A percentile compares a stretch with the other conserved stretches of the same genome.
These are phyloP conservation scores for Excalfactoria chinensis DNA, from an alignment of 2,113 vertebrate species.

Conservation along the genomic window DNA sequence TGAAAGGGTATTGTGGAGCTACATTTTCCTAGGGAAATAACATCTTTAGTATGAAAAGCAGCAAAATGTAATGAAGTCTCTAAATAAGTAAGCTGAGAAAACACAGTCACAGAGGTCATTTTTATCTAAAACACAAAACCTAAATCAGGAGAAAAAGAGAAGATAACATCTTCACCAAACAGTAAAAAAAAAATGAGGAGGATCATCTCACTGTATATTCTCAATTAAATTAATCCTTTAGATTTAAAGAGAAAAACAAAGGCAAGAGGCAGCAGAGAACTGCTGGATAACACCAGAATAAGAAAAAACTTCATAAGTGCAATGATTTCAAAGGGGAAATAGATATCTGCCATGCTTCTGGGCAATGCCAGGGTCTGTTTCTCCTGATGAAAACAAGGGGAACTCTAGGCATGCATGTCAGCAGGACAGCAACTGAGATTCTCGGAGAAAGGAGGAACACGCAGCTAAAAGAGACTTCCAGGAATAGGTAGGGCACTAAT, in stretches of 20 bases:
- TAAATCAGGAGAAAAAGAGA: not conserved
- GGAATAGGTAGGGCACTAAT: not conserved
- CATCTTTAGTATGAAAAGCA: slow-evolving; percentile 30
- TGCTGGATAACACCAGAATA: not conserved
- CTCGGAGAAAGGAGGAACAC: not conserved
- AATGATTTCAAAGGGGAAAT: not conserved
- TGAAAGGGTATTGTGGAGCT: not conserved
- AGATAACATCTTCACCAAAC: not conserved
- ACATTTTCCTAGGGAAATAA: slow-evolving; percentile 35
- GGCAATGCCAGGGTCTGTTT: not conserved
- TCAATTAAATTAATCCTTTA: not conserved
- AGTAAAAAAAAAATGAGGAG: not conserved
- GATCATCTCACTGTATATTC: not conserved
- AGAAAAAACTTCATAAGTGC: not conserved
- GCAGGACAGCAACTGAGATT: not conserved
- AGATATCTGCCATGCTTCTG: too few species aligned
- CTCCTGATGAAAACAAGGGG: not conserved
- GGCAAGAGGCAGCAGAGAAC: not conserved
- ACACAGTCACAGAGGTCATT: not conserved
- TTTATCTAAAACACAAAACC: not conserved
- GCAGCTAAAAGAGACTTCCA: not conserved
- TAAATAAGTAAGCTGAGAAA: not conserved
- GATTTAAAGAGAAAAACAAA: not conserved
- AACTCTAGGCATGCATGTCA: not conserved
- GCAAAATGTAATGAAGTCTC: slow-evolving; percentile 7